Base-by-base conservation (phyloP, 2,113 vertebrate species). In the Lepisosteus osseus region DNA sequence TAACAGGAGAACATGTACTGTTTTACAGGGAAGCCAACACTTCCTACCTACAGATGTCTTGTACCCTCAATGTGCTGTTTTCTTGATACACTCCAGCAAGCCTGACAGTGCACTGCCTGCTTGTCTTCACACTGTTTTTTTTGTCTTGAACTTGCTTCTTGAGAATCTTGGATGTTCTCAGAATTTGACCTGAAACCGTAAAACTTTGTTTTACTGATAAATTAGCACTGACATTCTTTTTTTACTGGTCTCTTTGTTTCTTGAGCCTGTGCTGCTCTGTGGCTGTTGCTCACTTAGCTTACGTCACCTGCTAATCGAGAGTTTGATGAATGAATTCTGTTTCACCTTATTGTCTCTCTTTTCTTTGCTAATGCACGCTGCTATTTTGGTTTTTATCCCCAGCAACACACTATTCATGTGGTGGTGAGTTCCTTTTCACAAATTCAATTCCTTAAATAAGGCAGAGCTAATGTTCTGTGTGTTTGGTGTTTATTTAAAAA, bases 401-500 rank as follows among this genome's bases (percentile, higher is more conserved):
- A 98, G 97, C 97, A 98, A 97, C 97, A 99, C 87, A 99, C 97
- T 91, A 99, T 99, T 94, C 97, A 99, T 86, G 97, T 98, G 93
- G 97, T 97, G 97, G 97, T 99, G 97, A 98, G 97, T 99, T 90
- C 81, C 83, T 90, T 85, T 87, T 86, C 81, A 79, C 82, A 87
- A 79, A 76, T 84, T 83, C 74, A 71, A 71, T 85, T 76, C 72
- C 29, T 82, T 68, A 79, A 73, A 41, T 69, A 65, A 13, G 9
- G 5, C 9, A 9, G 5, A 51, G 47, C 47, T 9, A 29, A 29
- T 29, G 29, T 29, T 29, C 29, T 29, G 29, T 29, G 29, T 29
- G 29, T 29, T 51, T 6, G 47, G 47, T 51, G 47, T 51, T 51
- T 51, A 51, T 9, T 51, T 9, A 2, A 51, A 5, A 29, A 29